Percentiles rank a stretch among this genome's conserved stretches.
These are phyloP conservation scores for Pemphigus obesinymphae DNA, from an alignment of 1,140 invertebrate genomes.

Conservation along the genomic window DNA sequence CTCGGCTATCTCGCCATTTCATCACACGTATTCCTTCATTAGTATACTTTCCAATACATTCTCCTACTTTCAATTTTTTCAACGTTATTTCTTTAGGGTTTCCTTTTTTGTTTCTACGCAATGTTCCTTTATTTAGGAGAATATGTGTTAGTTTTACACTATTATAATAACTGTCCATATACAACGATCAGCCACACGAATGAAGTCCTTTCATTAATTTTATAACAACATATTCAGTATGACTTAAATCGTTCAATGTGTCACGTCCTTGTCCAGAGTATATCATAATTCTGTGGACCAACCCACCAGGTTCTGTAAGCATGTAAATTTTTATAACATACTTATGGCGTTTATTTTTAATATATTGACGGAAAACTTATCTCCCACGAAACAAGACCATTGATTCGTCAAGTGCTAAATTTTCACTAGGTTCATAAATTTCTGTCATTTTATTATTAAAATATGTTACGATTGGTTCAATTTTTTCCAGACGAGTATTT, in stretches of 20 bases:
- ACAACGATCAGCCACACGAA: no score
- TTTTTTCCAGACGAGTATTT: not conserved
- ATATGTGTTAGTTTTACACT: no score
- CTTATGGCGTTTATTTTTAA: not conserved
- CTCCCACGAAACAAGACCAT: not conserved
- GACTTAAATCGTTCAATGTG: no score
- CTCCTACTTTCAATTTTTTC: not conserved
- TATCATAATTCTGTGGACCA: no score
- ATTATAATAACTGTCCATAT: no score
- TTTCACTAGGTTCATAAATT: not conserved
- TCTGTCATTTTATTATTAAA: not conserved
- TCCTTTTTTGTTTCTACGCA: not conserved
- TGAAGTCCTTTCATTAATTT: no score
- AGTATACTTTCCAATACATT: not conserved
- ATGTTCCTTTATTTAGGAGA: no score
- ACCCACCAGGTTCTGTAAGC: no score
- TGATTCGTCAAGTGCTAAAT: not conserved
- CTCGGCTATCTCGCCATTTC: slow-evolving; percentile 50
- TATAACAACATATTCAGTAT: no score
- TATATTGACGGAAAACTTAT: not conserved
- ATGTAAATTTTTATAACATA: not conserved
- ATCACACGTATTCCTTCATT: slow-evolving; percentile 42
- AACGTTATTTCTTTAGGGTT: not conserved
- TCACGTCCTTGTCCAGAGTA: no score
- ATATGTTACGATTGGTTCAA: not conserved